Percentiles rank a stretch among this genome's conserved stretches.
phyloP scores from a whole-genome alignment of 2,888 invertebrate genomes.

The Drosophila nigricruria region DNA sequence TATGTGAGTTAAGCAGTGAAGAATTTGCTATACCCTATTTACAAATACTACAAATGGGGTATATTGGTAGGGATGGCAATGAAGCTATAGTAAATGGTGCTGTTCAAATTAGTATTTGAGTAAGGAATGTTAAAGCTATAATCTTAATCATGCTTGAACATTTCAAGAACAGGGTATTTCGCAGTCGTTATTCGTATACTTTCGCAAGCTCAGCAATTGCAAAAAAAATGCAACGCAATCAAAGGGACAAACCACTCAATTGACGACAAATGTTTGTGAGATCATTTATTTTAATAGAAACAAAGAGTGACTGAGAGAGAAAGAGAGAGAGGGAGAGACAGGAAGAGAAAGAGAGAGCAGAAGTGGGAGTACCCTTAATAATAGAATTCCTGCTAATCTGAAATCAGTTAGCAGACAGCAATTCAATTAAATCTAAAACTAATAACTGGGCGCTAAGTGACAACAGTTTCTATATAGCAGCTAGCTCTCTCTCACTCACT shows the following conservation, averaged over 20 bases:
- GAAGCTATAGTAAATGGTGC: not conserved
- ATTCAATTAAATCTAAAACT: constrained; percentile 62
- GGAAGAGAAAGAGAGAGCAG: not conserved
- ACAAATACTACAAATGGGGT: not conserved
- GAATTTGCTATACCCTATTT: no score
- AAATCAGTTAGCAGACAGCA: constrained; percentile 58
- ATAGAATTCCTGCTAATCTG: constrained; percentile 50
- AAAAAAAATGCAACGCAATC: constrained; percentile 11
- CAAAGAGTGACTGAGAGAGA: not conserved
- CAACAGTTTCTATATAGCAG: not conserved
- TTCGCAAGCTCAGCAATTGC: constrained; percentile 3
- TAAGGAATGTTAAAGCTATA: not conserved
- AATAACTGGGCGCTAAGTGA: constrained; percentile 54
- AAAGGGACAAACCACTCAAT: constrained; percentile 54
- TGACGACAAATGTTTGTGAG: constrained; percentile 68
- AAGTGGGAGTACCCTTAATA: not conserved
- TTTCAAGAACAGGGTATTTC: not conserved
- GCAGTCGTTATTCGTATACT: not conserved
- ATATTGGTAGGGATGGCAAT: not conserved
- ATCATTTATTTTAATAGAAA: constrained; percentile 74
- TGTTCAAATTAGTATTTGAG: not conserved
- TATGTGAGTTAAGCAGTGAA: not conserved
- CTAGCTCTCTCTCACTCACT: not conserved
- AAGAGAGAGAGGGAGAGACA: not conserved
- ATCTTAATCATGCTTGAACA: not conserved